Evolutionary conservation across 2,888 invertebrate species (phyloP).

Genomic region (Rhingia campestris): DNA sequence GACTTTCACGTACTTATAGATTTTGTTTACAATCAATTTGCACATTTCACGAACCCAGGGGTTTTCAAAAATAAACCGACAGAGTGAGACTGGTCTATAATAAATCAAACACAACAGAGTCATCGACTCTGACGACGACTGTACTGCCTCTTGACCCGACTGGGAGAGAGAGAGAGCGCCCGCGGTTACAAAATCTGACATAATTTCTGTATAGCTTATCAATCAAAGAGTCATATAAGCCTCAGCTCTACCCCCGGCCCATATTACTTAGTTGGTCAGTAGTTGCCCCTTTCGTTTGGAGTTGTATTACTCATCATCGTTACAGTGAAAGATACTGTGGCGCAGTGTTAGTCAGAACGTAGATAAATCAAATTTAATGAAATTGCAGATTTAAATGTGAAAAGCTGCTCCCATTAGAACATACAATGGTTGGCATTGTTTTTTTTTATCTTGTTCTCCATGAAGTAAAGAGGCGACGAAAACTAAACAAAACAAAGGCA

Average conservation of each 20-base stretch:
- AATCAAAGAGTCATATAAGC: not conserved
- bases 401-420: constrained; percentile 28
- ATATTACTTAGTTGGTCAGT: not conserved
- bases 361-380: constrained; percentile 5
- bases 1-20: constrained; percentile 28
- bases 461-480: not conserved
- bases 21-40: constrained; percentile 47
- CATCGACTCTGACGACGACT: constrained; percentile 22
- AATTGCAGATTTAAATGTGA: not conserved
- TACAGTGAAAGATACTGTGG: constrained; percentile 16
- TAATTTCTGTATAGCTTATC: constrained; percentile 16
- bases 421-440: constrained; percentile 16
- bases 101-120: constrained; percentile 17
- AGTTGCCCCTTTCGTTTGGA: not conserved
- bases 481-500: not conserved
- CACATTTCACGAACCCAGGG: constrained; percentile 23
- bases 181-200: not conserved
- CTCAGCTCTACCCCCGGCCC: not conserved
- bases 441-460: constrained; percentile 12
- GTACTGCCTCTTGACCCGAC: constrained; percentile 6
- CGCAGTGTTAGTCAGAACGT: constrained; percentile 27
- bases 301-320: constrained; percentile 25
- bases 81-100: constrained; percentile 2
- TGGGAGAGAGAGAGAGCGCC: not conserved
- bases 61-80: not conserved